Conservation (phyloP, 92 coral and sea anemone species). For the Nematostella vectensis region DNA sequence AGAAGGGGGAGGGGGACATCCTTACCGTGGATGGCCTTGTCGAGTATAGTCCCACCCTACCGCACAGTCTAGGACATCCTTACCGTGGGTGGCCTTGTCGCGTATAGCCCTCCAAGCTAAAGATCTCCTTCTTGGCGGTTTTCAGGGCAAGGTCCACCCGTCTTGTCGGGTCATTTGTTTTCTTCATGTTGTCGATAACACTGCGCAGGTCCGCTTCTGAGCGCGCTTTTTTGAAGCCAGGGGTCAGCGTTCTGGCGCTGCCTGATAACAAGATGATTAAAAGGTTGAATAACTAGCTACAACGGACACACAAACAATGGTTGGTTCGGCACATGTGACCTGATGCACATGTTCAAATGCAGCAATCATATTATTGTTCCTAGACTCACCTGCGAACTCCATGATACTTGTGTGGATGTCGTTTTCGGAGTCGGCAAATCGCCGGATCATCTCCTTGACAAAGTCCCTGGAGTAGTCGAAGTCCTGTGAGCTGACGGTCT, state of each 20-base stretch:
- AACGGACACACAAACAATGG: too few relatives aligned
- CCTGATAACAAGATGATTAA: slow-evolving; percentile 1
- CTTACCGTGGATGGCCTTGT: slow-evolving; percentile 25
- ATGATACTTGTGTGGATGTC: slow-evolving; percentile 30
- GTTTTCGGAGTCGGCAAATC: slow-evolving; percentile 42
- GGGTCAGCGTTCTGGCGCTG: slow-evolving; percentile 2
- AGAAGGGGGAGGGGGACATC: background rate
- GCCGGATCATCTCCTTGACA: slow-evolving; percentile 20
- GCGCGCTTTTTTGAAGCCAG: slow-evolving; percentile 23
- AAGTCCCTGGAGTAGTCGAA: slow-evolving; percentile 17
- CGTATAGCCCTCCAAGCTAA: slow-evolving; percentile 40
- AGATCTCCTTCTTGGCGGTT: slow-evolving; percentile 35
- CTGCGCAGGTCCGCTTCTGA: slow-evolving; percentile 17
- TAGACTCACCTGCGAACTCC: slow-evolving; percentile 30
- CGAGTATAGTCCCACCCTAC: too few relatives aligned
- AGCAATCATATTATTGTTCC: too few relatives aligned
- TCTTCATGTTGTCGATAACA: slow-evolving; percentile 9
- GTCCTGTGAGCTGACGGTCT: slow-evolving; percentile 8
- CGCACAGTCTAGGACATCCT: too few relatives aligned
- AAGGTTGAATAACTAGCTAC: too few relatives aligned
- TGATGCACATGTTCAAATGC: too few relatives aligned
- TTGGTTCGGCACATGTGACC: too few relatives aligned
- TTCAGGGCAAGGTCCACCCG: slow-evolving; percentile 33
- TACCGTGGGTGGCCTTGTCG: slow-evolving; percentile 45
- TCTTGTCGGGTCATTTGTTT: slow-evolving; percentile 11